Conservation (phyloP, 2,113 vertebrate species). For the Oceanites oceanicus region DNA sequence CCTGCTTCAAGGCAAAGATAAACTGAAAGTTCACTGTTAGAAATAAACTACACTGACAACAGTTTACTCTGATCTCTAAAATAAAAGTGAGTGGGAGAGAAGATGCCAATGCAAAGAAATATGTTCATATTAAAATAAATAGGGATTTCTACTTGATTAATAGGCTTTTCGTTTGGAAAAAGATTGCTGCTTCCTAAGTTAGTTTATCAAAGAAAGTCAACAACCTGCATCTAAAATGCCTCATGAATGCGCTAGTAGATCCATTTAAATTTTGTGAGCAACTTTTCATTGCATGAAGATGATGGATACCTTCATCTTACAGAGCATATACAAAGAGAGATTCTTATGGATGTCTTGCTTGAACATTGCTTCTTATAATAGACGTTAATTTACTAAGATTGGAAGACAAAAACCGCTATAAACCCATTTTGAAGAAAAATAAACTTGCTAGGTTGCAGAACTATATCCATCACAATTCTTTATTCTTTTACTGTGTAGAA, state of each 20-base stretch:
- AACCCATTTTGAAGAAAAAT: background rate
- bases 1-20: background rate
- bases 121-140: background rate
- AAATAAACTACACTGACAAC: background rate
- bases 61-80: background rate
- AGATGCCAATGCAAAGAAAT: background rate
- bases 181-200: background rate
- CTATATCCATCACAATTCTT: background rate
- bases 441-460: background rate
- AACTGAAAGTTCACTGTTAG: background rate
- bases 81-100: background rate
- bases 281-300: background rate
- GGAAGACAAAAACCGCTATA: background rate
- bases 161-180: background rate
- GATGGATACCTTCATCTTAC: background rate
- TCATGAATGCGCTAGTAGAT: background rate
- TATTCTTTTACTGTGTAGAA: background rate
- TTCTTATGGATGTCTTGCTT: background rate
- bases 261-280: background rate
- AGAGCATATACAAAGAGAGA: background rate
- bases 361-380: background rate
- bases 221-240: background rate
- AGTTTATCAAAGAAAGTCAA: background rate
- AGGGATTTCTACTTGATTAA: background rate
- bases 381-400: background rate